phyloP scores from a whole-genome alignment of 2,797 vertebrate species.

The Chrysocyon brachyurus region DNA sequence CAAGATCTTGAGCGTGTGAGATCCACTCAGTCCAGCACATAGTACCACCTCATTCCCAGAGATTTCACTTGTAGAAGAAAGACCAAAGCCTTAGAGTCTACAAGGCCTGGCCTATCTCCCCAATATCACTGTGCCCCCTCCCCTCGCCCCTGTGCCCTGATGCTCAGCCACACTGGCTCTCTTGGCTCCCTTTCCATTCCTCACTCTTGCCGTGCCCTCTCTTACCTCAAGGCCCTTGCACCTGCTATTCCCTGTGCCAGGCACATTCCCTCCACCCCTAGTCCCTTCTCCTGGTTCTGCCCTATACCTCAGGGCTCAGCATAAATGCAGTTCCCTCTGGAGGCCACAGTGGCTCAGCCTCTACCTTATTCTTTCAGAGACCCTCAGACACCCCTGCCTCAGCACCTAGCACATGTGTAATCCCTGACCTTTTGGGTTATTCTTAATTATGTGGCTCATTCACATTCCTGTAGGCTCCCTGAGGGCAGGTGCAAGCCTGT shows the following conservation, averaged over 20 bases:
- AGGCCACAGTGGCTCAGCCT: not conserved
- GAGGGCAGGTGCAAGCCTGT: not conserved
- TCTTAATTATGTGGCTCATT: not conserved
- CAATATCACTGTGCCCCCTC: not conserved
- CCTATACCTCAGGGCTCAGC: not conserved
- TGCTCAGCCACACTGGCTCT: not conserved
- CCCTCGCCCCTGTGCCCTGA: fast-evolving
- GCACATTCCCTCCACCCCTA: not conserved
- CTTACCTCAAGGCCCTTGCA: not conserved
- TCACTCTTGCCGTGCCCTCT: not conserved
- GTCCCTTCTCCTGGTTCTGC: not conserved
- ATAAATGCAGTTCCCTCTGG: not conserved
- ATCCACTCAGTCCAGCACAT: not conserved
- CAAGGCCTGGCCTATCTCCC: not conserved
- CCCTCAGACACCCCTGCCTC: not conserved
- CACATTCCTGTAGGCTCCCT: not conserved
- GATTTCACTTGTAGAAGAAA: not conserved
- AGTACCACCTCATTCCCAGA: not conserved
- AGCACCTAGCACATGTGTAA: not conserved
- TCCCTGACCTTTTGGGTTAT: not conserved
- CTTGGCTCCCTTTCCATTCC: not conserved
- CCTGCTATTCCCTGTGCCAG: not conserved
- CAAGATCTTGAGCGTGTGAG: not conserved
- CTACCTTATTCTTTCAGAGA: not conserved
- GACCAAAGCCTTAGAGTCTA: not conserved